Evolutionary conservation across 2,888 invertebrate genomes (phyloP), one percentile per base, ranked within the genome.

Genomic region (Drosophila atroscutellata): DNA sequence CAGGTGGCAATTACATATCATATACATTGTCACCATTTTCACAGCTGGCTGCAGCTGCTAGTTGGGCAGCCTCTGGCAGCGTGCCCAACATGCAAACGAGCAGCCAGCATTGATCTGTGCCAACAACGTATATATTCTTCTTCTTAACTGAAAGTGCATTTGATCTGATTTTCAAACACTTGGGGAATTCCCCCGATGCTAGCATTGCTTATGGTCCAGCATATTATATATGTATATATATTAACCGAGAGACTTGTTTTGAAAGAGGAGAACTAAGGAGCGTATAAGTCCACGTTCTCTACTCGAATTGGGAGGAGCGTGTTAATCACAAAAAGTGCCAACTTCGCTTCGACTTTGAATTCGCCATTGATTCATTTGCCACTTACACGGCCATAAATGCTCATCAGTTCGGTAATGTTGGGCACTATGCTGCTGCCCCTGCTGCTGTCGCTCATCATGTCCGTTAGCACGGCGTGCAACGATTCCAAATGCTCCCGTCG

Each of bases 321-420:
- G 2, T n/a, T n/a, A 37, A 37, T 24, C 24, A 45, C 20, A 4
- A 24, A 45, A 45, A 45, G 7, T 15, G 20, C 15, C 7, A 45
- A 45, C 45, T 15, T 45, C 3, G 20, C 20, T 20, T 42, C 30
- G 13, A 42, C 6, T 20, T 20, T 20, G 3, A 3, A 6, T 13
- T 20, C 20, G 20, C 45, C n/a, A 39, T 45, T 45, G 42, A 20
- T 45, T 20, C 20, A 26, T 18, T 26, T 49, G 47, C 18, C 26
- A 70, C 95, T 94, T 94, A 97, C 97, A 93, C 97, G 95, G 63
- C 98, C 98, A 94, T 97, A 98, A 75, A 98, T 95, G 60, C 96
- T 96, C 94, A 97, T 94, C 9, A 98, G 93, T 91, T 97, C 97
- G 0, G 95, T 95, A 24, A 95, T 94, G 91, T 96, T 96, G 8